Base-by-base conservation (phyloP, 2,113 vertebrate genomes). In the Monopterus albus region DNA sequence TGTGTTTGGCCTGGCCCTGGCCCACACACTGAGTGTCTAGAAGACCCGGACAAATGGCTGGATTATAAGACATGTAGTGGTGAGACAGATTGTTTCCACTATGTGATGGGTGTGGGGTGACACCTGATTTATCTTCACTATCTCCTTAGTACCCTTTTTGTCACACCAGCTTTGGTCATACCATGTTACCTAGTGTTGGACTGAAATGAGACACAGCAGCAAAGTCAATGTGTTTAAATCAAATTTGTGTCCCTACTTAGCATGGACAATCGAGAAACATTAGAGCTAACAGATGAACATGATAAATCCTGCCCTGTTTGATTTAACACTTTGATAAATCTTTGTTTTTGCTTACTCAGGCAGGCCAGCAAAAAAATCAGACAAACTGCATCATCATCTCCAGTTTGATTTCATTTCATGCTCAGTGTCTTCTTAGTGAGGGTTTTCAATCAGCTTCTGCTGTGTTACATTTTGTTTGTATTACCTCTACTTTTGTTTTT, bases 41-140 rank as follows among this genome's bases (percentile, higher is more conserved):
- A 75, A 57, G 66, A 78, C 79, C 84, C 61, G 78, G 82, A 87
- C 82, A 89, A 89, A 90, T 83, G 68, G 80, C 38, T 64, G 70
- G 71, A 86, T 87, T 85, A 82, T 78, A 61, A 81, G 73, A 80
- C 81, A 65, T 52, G 79, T 59, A 79, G 58, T 67, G 28, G 69
- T 80, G 52, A 58, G 84, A 85, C 66, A 67, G 64, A 83, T 65
- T 81, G 65, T 79, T 72, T 26, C 13, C 46, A 75, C 65, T 52
- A 17, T 47, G 23, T 20, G 43, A 40, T 71, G 18, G 43, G 64
- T 78, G 75, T 7, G 55, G 60, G 10, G 43, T 9, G 45, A 20
- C 55, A 65, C 59, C 81, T 72, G 50, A 72, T 78, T 79, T 79
- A 67, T 85, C 67, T 56, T 50, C 71, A 52, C 57, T 36, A 68